A percentile compares a stretch with the other conserved stretches of the same genome.
Conservation (phyloP, 2,797 vertebrate species). For the Toxotes lorentzi region DNA sequence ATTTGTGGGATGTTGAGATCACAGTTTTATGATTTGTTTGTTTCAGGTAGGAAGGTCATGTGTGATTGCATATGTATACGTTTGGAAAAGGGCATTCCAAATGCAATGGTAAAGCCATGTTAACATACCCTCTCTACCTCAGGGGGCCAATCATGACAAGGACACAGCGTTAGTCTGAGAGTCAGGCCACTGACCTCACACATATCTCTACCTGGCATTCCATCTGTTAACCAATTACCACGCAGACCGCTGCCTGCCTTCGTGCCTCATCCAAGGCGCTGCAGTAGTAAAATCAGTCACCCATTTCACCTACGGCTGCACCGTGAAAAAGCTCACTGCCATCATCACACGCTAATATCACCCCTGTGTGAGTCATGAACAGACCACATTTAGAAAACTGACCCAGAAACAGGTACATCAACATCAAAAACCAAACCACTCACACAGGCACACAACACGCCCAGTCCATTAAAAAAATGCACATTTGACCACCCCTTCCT, state of each 20-base stretch:
- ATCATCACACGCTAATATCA: constrained; percentile 55
- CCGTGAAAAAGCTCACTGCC: constrained; percentile 28
- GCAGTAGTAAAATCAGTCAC: constrained; percentile 70
- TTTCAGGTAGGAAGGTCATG: background rate
- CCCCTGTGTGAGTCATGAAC: constrained; percentile 55
- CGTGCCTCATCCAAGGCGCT: constrained; percentile 40
- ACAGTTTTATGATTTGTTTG: background rate
- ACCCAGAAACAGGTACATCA: constrained; percentile 64
- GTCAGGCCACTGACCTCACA: constrained; percentile 60
- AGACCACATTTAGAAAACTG: constrained; percentile 56
- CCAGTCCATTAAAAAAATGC: constrained; percentile 19
- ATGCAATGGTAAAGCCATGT: constrained; percentile 21
- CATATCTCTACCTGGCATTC: constrained; percentile 36
- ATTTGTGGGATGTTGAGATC: background rate
- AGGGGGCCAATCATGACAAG: constrained; percentile 27
- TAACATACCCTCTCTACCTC: constrained; percentile 27
- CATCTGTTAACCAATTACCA: constrained; percentile 72
- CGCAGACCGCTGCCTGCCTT: constrained; percentile 40
- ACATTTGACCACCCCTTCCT: background rate
- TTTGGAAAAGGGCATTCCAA: constrained; percentile 8
- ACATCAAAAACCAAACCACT: constrained; percentile 28
- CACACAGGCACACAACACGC: constrained; percentile 5
- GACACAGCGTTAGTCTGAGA: constrained; percentile 36
- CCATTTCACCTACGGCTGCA: constrained; percentile 54
- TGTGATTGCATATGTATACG: constrained; percentile 4